Evolutionary conservation across 2,888 invertebrate species (phyloP).

Genomic region (Notodonta dromedarius): DNA sequence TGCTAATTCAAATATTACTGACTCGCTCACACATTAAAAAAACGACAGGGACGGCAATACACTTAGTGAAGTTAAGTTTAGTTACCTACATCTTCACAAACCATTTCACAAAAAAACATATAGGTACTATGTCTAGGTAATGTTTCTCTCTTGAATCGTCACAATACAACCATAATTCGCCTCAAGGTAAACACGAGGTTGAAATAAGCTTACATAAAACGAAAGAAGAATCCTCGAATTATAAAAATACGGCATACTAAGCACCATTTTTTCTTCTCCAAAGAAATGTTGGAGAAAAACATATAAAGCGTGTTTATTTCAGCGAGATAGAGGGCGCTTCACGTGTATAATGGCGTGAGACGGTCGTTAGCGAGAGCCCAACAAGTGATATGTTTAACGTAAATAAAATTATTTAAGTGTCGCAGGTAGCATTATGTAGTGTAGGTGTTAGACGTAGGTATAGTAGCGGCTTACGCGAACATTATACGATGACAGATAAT

Average conservation of each 20-base stretch:
- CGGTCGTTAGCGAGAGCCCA: slow-evolving; percentile 52
- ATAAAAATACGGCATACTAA: slow-evolving; percentile 11
- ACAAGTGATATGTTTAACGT: slow-evolving; percentile 46
- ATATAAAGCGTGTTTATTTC: slow-evolving; percentile 38
- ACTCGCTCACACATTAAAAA: too few species aligned
- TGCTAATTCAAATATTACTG: too few species aligned
- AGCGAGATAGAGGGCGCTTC: slow-evolving; percentile 36
- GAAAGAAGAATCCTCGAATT: slow-evolving; percentile 25
- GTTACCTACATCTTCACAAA: background rate
- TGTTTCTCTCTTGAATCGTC: background rate
- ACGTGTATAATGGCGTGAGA: slow-evolving; percentile 46
- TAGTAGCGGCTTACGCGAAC: background rate
- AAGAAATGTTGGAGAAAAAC: slow-evolving; percentile 23
- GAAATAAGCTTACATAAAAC: slow-evolving; percentile 41
- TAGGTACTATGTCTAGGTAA: background rate
- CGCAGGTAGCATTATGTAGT: slow-evolving; percentile 5
- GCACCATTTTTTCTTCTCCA: slow-evolving; percentile 2
- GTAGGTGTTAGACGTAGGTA: too few species aligned
- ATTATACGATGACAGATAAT: background rate
- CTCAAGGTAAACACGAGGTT: slow-evolving; percentile 30
- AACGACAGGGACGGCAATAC: too few species aligned
- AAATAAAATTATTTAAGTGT: slow-evolving; percentile 48
- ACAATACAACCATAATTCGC: slow-evolving; percentile 17
- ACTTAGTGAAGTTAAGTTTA: background rate
- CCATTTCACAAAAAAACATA: background rate